Evolutionary conservation across 2,888 invertebrate genomes (phyloP), one percentile per base, ranked within the genome.

Genomic region (Netelia inedita): DNA sequence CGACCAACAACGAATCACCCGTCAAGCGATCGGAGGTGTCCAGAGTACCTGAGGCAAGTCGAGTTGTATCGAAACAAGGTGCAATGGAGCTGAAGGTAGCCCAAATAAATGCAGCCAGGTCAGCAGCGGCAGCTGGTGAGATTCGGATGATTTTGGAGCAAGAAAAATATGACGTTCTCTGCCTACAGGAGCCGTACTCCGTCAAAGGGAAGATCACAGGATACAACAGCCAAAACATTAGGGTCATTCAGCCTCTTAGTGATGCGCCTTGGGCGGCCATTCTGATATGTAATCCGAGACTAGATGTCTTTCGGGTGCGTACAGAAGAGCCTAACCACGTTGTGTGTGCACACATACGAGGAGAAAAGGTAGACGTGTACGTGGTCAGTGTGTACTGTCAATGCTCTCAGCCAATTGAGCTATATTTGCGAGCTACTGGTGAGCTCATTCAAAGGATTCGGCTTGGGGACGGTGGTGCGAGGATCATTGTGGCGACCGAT

Each of bases 101-200:
- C 0, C 72, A 79, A n/a, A 65, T 79, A 1, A 79, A 72, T 11
- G 71, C 57, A 2, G 63, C 53, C 0, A 41, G 65, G 23, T 63
- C 71, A 6, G 5, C 23, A 3, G 55, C 35, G 0, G 71, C 65
- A 0, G 21, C 79, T 0, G 41, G 55, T 1, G 79, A 72, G 5
- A 1, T 79, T 6, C 50, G 65, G 8, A 23, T 35, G 2, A n/a
- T 50, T 14, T 2, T 41, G 0, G 11, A 11, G 1, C n/a, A 73
- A 11, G 2, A 68, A 14, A 1, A 5, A 1, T 14, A 21, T 3
- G 83, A 83, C 14, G n/a, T 86, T 3, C 1, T 82, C 0, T 71
- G 80, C 0, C 3, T 86, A 19, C 85, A 85, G 16, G 85, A 85
- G 43, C 85, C 83, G 1, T 83, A 85, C 6, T 2, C 1, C 2